Evolutionary conservation across 2,888 invertebrate genomes (phyloP), one percentile per base, ranked within the genome.

Genomic region (Herminia tarsipennalis): DNA sequence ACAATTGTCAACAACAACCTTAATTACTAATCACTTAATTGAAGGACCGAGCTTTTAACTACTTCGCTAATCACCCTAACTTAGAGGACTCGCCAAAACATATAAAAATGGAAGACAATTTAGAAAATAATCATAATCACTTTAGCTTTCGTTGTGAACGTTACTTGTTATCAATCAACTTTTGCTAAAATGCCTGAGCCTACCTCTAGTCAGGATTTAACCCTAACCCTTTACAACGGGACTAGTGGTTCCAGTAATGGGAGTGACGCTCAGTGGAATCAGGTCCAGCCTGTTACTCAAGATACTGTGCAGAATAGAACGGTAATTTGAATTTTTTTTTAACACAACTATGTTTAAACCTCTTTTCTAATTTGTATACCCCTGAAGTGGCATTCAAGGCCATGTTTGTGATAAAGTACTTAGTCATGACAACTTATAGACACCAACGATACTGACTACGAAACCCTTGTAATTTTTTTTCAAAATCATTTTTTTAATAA

Each of bases 71-170:
- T 75, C 41, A 70, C 58, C 56, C 43, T 52, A 46, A 57, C 49
- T 59, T 43, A 57, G 9, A 33, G 49, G 55, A 55, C n/a, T n/a
- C n/a, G n/a, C 49, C 53, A 65, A 61, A 51, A 40, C 62, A 65
- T 83, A 84, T 84, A 83, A 79, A 28, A 83, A 70, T 52, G 50
- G 46, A 41, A 51, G 54, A 65, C n/a, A 66, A 66, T 59, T 66
- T 53, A 52, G 53, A 54, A 35, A 64, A 55, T 48, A 53, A 61
- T 72, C 65, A 81, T 69, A 71, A 59, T 56, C 56, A 49, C 35
- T 67, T 56, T 46, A 66, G 54, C 73, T 73, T 73, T 81, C 72
- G 42, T 47, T 40, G 67, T 56, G 72, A 50, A 56, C 70, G 66
- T 58, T 68, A 56, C 63, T 37, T 16, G 5, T 2, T 5, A 10